Evolutionary conservation across 2,888 invertebrate species (phyloP), one percentile per base, ranked within the genome.

Genomic region (Drosophila mimica): DNA sequence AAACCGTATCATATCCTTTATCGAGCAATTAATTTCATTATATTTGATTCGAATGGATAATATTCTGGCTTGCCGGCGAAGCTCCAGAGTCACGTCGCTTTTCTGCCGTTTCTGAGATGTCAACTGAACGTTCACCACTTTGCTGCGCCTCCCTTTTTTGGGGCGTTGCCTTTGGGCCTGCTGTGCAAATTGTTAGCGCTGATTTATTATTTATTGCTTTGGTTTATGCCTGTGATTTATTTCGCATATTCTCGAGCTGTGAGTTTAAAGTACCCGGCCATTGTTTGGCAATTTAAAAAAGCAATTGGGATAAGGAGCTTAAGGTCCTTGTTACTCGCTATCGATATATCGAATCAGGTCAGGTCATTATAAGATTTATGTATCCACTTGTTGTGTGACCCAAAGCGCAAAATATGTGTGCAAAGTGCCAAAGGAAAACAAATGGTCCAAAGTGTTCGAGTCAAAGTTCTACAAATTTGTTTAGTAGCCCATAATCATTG

Each of bases 121-220:
- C 79, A 75, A 74, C 79, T 66, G 73, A 70, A 62, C 53, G 68
- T 68, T 67, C 8, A 40, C 64, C 48, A 51, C 33, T 31, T 34
- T 25, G 7, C 46, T 4, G 17, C 52, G n/a, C 46, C 54, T 13
- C 17, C n/a, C 15, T 13, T 38, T 5, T 4, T n/a, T 25, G 51
- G 30, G 30, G 51, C 20, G 33, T 17, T 30, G 34, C 36, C 46
- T 60, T 56, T 43, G 60, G 67, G 59, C 59, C 56, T 48, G 78
- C 79, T 79, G 86, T 70, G 84, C 68, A 81, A 89, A 87, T 84
- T 74, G 84, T 82, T 76, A 70, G 81, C 87, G 57, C 66, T 76
- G 87, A 88, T 86, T 86, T 88, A 86, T 86, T 86, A 86, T 88
- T 86, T 86, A 86, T 86, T 72, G 89, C 87, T 70, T 79, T 74